Conservation (phyloP, 2,888 invertebrate species). For the Tortrix viridana region DNA sequence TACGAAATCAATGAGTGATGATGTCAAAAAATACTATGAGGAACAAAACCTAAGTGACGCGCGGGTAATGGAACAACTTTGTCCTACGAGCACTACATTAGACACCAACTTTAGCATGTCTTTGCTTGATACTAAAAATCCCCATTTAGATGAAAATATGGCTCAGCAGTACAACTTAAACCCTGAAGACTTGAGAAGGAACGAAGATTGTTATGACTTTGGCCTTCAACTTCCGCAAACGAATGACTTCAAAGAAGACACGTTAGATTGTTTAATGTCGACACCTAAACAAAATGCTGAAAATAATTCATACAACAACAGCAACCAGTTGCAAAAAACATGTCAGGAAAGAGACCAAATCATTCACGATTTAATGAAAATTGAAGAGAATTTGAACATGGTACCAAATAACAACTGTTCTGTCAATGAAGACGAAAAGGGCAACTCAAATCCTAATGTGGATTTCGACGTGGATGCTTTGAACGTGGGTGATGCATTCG, state of each 20-base stretch:
- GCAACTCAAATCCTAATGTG: slow-evolving; percentile 41
- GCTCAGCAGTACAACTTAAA: slow-evolving; percentile 67
- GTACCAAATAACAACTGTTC: slow-evolving; percentile 49
- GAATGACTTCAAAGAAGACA: slow-evolving; percentile 70
- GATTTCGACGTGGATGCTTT: slow-evolving; percentile 44
- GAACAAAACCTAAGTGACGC: slow-evolving; percentile 71
- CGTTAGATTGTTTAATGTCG: slow-evolving; percentile 72
- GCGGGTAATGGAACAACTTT: slow-evolving; percentile 70
- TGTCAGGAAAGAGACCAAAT: slow-evolving; percentile 72
- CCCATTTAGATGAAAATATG: slow-evolving; percentile 65
- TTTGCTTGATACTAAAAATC: slow-evolving; percentile 66
- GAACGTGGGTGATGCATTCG: slow-evolving; percentile 37
- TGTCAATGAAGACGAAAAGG: slow-evolving; percentile 47
- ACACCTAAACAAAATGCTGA: slow-evolving; percentile 67
- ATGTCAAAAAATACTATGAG: slow-evolving; percentile 78
- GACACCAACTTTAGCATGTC: slow-evolving; percentile 75
- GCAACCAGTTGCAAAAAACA: slow-evolving; percentile 56
- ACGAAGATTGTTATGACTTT: slow-evolving; percentile 75
- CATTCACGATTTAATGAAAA: slow-evolving; percentile 76
- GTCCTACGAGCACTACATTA: slow-evolving; percentile 68
- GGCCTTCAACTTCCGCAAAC: slow-evolving; percentile 67
- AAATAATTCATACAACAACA: slow-evolving; percentile 53
- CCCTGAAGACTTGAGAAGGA: slow-evolving; percentile 67
- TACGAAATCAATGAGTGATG: slow-evolving; percentile 78
- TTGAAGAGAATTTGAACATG: slow-evolving; percentile 69